Base-by-base conservation (phyloP, 2,888 invertebrate genomes). In the Tetragonisca angustula region DNA sequence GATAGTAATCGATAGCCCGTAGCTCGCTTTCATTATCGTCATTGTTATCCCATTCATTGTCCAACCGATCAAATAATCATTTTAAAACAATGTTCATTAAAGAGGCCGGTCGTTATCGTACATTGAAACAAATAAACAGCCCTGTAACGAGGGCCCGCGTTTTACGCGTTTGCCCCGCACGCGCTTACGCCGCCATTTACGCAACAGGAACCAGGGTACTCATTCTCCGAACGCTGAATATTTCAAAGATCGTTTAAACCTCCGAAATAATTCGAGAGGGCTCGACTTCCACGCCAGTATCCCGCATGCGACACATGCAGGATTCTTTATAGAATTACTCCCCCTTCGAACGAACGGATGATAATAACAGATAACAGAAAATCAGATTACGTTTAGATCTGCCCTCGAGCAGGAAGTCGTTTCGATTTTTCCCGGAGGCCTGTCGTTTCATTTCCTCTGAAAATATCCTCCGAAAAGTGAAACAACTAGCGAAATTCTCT, bases 111-210 rank as follows among this genome's bases (percentile, higher is more conserved):
- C 19, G 19, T 71, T 71, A 71, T 59, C 43, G 17, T 61, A 61
- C 43, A 19, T 19, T 24, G 72, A 49, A 59, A 69, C 54, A 21
- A 61, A 27, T 69, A 76, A 80, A 76, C 52, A 59, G 21, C 5
- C 5, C n/a, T 1, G 43, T 17, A 50, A 62, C 62, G 36, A 21
- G 21, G 5, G 24, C 3, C 4, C 4, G 43, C 43, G 9, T 52
- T 62, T 43, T 17, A 27, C 9, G 49, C 72, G 21, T 17, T 6
- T 17, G 27, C 24, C 52, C 21, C 65, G 36, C 36, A 19, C 24
- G 71, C 54, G 79, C 64, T 67, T 72, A 80, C 71, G 59, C 65
- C 67, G 65, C 69, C 79, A 75, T 87, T 85, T 79, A 49, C 76
- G 4, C 27, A 11, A 21, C 19, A 27, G 81, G 27, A 68, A 11